Base-by-base conservation (phyloP, 1,140 invertebrate species). In the Ips nitidus region DNA sequence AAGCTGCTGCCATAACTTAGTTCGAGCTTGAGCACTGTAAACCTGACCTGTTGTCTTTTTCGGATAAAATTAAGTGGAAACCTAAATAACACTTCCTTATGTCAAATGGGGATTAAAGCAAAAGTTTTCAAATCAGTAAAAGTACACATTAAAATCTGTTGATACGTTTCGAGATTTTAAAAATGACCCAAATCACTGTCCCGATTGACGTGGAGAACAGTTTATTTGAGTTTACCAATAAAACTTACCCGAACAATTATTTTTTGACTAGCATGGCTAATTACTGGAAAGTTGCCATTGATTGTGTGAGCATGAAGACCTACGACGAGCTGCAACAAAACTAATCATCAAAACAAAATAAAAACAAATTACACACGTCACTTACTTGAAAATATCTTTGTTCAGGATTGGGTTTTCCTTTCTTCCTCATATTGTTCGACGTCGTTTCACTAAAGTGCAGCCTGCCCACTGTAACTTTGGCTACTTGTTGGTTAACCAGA, bases 381-480 rank as follows among this genome's bases (percentile, higher is more conserved):
- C 59, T 63, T 71, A 76, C 76, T 78, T 91, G 89, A 79, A 92
- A 99, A 82, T 97, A 98, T 66, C 96, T 86, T 81, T 99, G 98
- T 82, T 99, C 97, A 0, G 98, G 97, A 85, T 99, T 99, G 0
- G 97, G 97, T 76, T 97, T 94, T 0, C 96, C 96, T 77, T 98
- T 98, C 83, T 99, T 99, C 45, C 97, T 83, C 95, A 99, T 98
- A 76, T 99, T 99, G 80, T 99, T 99, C 68, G 94, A 94, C 0
- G 98, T 99, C 0, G 98, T 99, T 81, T 99, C 97, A 59, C 94
- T 97, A 82, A 99, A 99, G 83, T 99, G 98, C 5, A 99, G 84
- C 43, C 97, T 85, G 1, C 96, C 97, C 1, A 99, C 95, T 0
- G 97, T 99, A 39, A 98, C 87, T 80, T 94, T 94, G 0, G 91